phyloP scores from a whole-genome alignment of 2,888 invertebrate genomes.

The Harpalus rufipes region DNA sequence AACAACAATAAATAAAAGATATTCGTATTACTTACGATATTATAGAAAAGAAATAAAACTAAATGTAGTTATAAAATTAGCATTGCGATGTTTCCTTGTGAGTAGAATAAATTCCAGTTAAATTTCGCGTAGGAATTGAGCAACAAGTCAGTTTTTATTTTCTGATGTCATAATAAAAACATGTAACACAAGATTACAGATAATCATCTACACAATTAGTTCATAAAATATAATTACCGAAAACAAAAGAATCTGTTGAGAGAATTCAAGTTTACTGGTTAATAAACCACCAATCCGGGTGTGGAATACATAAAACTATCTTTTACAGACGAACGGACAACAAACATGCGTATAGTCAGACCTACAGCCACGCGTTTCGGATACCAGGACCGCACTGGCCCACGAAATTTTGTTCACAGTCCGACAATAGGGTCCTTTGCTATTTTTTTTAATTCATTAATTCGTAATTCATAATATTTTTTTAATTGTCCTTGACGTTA shows the following conservation, averaged over 20 bases:
- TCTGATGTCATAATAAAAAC: conserved; percentile 40
- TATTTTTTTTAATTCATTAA: too few relatives aligned
- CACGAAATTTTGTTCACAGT: background rate
- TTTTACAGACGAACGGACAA: conserved; percentile 55
- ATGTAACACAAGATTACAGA: conserved; percentile 35
- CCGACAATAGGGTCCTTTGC: too few relatives aligned
- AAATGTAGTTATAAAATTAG: background rate
- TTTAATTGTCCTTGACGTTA: too few relatives aligned
- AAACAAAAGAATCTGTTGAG: conserved; percentile 51
- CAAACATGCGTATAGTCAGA: conserved; percentile 56
- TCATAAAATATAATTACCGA: conserved; percentile 29
- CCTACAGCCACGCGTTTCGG: conserved; percentile 25
- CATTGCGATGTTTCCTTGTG: conserved; percentile 1
- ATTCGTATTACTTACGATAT: background rate
- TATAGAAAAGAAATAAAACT: background rate
- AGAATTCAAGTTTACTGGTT: conserved; percentile 55
- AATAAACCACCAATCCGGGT: conserved; percentile 52
- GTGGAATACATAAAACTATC: conserved; percentile 52
- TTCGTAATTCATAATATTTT: too few relatives aligned
- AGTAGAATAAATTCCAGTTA: background rate
- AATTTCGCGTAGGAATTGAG: conserved; percentile 22
- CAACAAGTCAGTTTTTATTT: conserved; percentile 40
- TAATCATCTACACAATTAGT: conserved; percentile 47
- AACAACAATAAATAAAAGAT: too few relatives aligned
- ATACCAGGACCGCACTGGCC: conserved; percentile 9